phyloP scores from a whole-genome alignment of 2,113 vertebrate species.

The Ceyx melanurus region DNA sequence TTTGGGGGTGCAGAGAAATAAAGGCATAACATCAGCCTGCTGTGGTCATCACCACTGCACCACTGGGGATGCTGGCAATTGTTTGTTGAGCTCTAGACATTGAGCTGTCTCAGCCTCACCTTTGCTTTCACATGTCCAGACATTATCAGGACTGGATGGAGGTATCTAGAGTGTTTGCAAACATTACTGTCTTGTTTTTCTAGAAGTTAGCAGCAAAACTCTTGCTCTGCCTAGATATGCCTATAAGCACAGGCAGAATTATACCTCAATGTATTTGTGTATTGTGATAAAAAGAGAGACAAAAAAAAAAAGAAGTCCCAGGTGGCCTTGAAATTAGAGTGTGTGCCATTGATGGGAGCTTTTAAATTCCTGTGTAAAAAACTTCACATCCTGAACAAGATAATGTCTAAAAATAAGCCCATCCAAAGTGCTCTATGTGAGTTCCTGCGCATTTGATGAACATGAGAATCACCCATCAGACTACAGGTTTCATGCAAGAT shows the following conservation, averaged over 20 bases:
- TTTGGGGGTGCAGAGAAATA: background rate
- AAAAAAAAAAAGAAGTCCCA: background rate
- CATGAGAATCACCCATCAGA: background rate
- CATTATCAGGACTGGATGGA: background rate
- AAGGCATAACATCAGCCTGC: background rate
- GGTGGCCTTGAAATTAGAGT: conserved; percentile 5
- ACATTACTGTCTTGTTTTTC: background rate
- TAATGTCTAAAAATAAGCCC: background rate
- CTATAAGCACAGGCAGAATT: background rate
- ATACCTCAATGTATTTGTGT: background rate
- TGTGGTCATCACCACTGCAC: background rate
- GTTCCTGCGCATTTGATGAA: background rate
- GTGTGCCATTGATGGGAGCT: background rate
- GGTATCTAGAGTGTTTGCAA: background rate
- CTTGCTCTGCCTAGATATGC: background rate
- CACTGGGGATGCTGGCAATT: rapidly evolving
- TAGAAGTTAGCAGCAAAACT: background rate
- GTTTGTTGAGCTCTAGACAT: background rate
- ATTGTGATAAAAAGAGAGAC: background rate
- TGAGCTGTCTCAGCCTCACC: background rate
- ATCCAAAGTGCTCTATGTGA: background rate
- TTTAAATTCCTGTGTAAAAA: conserved; percentile 34
- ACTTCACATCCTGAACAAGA: background rate
- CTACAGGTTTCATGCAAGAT: background rate
- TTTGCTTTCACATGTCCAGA: background rate